Base-by-base conservation (phyloP, 2,113 vertebrate genomes). In the Numenius arquata region DNA sequence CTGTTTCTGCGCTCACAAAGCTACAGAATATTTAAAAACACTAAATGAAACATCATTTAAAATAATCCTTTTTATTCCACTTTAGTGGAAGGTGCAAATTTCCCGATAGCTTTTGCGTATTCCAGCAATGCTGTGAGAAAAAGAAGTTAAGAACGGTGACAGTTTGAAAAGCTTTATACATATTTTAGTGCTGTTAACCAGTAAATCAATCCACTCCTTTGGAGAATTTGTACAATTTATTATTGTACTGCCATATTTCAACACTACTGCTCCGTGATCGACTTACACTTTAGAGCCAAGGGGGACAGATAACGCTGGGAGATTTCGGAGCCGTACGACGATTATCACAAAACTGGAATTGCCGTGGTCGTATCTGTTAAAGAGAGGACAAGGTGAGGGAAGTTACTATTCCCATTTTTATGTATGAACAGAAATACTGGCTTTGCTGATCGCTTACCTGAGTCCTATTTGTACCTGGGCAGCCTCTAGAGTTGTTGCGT, bases 221-320 rank as follows among this genome's bases (percentile, higher is more conserved):
- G 34, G 26, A 62, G 38, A 90, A 66, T 53, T 22, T 71, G 36
- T 34, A 66, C 29, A 62, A 47, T 52, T 74, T 53, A 53, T 86
- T 82, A 72, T 72, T 82, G 41, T 52, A 84, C 36, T 26, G 34
- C 52, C 26, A 26, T 20, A 66, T 74, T 91, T 76, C 76, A 95
- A 52, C 50, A 53, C 27, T n/a, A 58, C 50, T 72, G 67, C 27
- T 92, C 65, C 55, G 38, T 8, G 47, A 83, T 48, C 53, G 87
- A 99, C 98, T 98, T 98, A 99, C 98, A 98, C 97, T 97, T 98
- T 98, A 68, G 98, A 97, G 84, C 97, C 96, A 72, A 96, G 90
- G 56, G 97, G 95, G 82, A 98, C 91, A 78, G 96, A 95, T 95
- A 98, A 97, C 0, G 96, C 95, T 17, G 96, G 96, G 40, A 98